Percentiles rank a stretch among this genome's conserved stretches.
These are phyloP conservation scores for Calvadosia cruxmelitensis DNA, from an alignment of 30 jellyfish, hydroid and myxozoan genomes.

Conservation along the genomic window DNA sequence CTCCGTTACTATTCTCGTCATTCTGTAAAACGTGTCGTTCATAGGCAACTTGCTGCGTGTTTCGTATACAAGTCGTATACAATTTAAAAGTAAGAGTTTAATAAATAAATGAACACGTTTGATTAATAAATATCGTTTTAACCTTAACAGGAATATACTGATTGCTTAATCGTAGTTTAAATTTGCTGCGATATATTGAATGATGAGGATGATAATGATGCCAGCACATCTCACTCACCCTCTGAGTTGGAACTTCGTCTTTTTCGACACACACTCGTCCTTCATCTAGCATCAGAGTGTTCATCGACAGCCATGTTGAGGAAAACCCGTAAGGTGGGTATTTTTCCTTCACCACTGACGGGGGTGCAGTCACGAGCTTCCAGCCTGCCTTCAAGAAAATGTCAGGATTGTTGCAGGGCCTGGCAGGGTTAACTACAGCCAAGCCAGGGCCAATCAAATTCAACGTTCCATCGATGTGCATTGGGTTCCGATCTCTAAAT, in stretches of 20 bases:
- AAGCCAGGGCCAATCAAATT: conserved; percentile 66
- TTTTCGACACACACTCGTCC: conserved; percentile 64
- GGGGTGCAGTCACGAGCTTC: conserved; percentile 56
- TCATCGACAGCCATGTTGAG: conserved; percentile 68
- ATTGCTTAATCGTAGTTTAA: too few species aligned
- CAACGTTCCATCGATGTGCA: conserved; percentile 85
- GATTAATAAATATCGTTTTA: too few species aligned
- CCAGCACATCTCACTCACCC: too few species aligned
- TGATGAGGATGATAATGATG: too few species aligned
- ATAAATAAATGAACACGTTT: too few species aligned
- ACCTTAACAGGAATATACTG: too few species aligned
- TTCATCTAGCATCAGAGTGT: conserved; percentile 75
- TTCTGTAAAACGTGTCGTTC: too few species aligned
- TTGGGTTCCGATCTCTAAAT: conserved; percentile 71
- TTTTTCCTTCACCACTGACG: conserved; percentile 25
- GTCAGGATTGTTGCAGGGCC: conserved; percentile 45
- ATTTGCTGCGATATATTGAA: too few species aligned
- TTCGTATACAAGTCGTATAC: too few species aligned
- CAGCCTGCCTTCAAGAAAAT: conserved; percentile 68
- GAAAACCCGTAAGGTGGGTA: conserved; percentile 66
- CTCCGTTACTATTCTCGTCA: too few species aligned
- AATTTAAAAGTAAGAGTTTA: too few species aligned
- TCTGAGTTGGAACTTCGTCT: conserved; percentile 36
- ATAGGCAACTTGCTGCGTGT: too few species aligned
- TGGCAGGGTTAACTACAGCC: conserved; percentile 48